These are phyloP conservation scores for Lophochroa leadbeateri DNA, from an alignment of 2,113 vertebrate genomes.

Conservation along the genomic window DNA sequence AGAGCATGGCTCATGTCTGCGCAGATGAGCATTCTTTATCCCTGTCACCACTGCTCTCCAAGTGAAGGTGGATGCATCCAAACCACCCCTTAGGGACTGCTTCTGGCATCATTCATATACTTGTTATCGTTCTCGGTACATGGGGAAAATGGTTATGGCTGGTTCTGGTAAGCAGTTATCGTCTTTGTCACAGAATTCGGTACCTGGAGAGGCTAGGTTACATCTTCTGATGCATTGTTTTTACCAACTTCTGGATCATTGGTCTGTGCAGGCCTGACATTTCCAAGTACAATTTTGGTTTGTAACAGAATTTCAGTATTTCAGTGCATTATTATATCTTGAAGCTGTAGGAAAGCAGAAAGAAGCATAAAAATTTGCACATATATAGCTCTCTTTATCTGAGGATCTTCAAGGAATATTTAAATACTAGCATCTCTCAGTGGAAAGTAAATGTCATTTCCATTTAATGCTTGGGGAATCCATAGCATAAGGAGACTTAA, in stretches of 20 bases:
- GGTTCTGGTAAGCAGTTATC: not conserved
- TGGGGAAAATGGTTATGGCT: not conserved
- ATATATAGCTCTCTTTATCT: constrained; percentile 24
- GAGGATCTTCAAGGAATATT: not conserved
- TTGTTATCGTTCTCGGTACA: not conserved
- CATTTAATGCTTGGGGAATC: not conserved
- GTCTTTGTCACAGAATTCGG: accelerated
- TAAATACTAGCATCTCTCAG: constrained; percentile 11
- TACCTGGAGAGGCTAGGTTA: not conserved
- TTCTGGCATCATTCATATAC: not conserved
- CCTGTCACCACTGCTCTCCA: not conserved
- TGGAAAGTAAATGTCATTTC: constrained; percentile 15
- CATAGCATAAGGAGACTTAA: not conserved
- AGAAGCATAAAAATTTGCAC: constrained; percentile 9
- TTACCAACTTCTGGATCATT: not conserved
- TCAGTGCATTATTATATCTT: constrained; percentile 13
- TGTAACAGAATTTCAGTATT: not conserved
- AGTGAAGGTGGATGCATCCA: not conserved
- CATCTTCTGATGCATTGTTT: not conserved
- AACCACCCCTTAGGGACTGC: not conserved
- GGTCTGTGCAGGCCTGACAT: constrained; percentile 2
- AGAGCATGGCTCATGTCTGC: accelerated
- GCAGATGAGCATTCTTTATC: not conserved
- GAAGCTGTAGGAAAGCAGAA: not conserved
- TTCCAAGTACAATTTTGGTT: constrained; percentile 38